A percentile compares a stretch with the other conserved stretches of the same genome.
phyloP scores from a whole-genome alignment of 2,888 invertebrate species.

The Andricus curvator region DNA sequence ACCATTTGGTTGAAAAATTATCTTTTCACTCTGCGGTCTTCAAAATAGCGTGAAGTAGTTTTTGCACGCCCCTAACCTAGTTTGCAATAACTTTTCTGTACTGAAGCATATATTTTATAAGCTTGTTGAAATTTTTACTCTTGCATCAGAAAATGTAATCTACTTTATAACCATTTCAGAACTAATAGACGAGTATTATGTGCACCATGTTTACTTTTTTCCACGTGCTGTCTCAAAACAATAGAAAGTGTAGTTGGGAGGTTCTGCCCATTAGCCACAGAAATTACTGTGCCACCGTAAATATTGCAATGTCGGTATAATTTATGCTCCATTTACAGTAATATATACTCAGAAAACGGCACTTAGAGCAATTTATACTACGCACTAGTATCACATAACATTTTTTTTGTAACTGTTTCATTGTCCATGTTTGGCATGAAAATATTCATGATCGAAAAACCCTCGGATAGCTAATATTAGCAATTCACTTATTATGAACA shows the following conservation, averaged over 20 bases:
- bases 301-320: conserved; percentile 34
- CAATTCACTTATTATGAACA: neutral
- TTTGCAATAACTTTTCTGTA: neutral
- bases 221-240: conserved; percentile 29
- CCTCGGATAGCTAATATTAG: neutral
- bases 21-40: too few species aligned
- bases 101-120: neutral
- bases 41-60: too few species aligned
- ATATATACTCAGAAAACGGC: conserved; percentile 16
- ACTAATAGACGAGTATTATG: neutral
- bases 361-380: conserved; percentile 12
- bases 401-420: neutral
- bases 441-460: neutral
- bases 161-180: neutral
- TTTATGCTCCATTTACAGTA: conserved; percentile 22
- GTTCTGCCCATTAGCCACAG: conserved; percentile 36
- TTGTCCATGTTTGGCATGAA: neutral
- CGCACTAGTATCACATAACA: conserved; percentile 11
- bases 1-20: too few species aligned
- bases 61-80: neutral
- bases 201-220: conserved; percentile 1
- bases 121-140: neutral
- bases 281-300: conserved; percentile 39
- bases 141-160: neutral
- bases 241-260: conserved; percentile 33